Conservation (phyloP, 2,113 vertebrate species). For the Hydrolagus affinis region DNA sequence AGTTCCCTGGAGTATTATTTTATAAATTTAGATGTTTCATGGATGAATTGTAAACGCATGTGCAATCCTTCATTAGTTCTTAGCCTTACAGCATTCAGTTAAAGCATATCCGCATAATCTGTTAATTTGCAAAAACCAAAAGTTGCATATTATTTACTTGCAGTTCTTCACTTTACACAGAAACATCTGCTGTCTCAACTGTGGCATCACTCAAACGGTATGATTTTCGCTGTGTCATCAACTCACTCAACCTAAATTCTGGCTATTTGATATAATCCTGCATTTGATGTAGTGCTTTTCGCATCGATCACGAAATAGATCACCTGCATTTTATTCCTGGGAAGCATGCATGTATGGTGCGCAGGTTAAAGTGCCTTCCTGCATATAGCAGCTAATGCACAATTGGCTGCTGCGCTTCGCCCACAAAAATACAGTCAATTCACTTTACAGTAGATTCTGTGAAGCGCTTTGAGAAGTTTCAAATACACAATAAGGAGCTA, state of each 20-base stretch:
- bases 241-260: background rate
- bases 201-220: background rate
- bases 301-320: too few species aligned
- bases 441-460: too few species aligned
- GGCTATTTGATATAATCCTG: background rate
- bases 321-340: too few species aligned
- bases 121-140: background rate
- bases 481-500: too few species aligned
- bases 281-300: too few species aligned
- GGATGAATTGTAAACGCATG: background rate
- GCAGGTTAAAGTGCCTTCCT: background rate
- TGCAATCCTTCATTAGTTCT: slow-evolving; percentile 4
- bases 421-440: too few species aligned
- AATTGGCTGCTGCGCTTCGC: too few species aligned
- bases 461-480: too few species aligned
- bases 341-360: too few species aligned
- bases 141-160: background rate
- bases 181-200: background rate
- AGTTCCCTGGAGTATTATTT: background rate
- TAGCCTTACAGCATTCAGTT: background rate
- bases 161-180: background rate
- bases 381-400: too few species aligned
- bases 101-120: background rate
- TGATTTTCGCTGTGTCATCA: background rate
- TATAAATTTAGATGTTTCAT: background rate